These are phyloP conservation scores for Dicerorhinus sumatrensis DNA, from an alignment of 2,113 vertebrate genomes.

Conservation along the genomic window DNA sequence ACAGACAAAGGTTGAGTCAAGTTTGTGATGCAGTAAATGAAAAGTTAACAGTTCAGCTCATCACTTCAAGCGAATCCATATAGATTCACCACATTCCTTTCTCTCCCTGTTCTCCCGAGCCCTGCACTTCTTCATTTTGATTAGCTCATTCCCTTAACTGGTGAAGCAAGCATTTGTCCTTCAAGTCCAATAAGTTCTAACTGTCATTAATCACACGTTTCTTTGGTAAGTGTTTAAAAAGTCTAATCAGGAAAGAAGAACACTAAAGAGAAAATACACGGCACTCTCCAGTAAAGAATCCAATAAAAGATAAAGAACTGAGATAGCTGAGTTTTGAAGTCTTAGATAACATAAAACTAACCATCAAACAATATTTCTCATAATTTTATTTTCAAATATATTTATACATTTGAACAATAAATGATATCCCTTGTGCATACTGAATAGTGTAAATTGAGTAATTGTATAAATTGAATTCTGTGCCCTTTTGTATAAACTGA, in stretches of 20 bases:
- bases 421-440: not conserved
- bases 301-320: not conserved
- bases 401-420: not conserved
- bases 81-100: conserved; percentile 63
- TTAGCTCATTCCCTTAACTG: conserved; percentile 74
- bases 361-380: not conserved
- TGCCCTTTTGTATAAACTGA: not conserved
- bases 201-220: conserved; percentile 78
- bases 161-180: conserved; percentile 80
- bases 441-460: not conserved
- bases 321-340: not conserved
- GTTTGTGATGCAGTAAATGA: conserved; percentile 82
- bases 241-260: conserved; percentile 56
- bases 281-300: not conserved
- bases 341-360: not conserved
- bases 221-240: conserved; percentile 72
- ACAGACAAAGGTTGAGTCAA: conserved; percentile 79
- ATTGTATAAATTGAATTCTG: not conserved
- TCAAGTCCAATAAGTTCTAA: conserved; percentile 78
- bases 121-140: conserved; percentile 75
- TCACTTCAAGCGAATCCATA: conserved; percentile 69
- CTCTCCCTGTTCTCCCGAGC: conserved; percentile 38
- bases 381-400: conserved; percentile 40
- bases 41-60: conserved; percentile 81
- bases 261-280: conserved; percentile 40